Evolutionary conservation across 2,888 invertebrate species (phyloP).

Genomic region (Hypomecis punctinalis): DNA sequence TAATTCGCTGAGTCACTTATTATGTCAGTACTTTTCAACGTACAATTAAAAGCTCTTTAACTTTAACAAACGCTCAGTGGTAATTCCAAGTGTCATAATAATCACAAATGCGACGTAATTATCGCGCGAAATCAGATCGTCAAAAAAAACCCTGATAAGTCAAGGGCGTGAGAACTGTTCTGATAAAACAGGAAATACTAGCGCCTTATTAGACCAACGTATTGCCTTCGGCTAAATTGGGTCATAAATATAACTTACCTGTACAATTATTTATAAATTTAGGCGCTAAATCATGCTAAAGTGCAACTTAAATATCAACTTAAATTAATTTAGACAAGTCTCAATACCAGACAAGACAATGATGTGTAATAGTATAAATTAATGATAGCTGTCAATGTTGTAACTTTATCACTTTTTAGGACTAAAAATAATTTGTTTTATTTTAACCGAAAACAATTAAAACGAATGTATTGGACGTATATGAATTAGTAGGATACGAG

Average conservation of each 20-base stretch:
- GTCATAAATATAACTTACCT: constrained; percentile 12
- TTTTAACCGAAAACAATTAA: no score
- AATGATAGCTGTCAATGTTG: neutral
- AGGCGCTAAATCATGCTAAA: neutral
- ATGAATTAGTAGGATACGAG: no score
- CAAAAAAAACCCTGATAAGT: constrained; percentile 22
- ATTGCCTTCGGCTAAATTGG: constrained; percentile 20
- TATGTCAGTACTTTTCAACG: no score
- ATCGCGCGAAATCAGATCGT: constrained; percentile 6
- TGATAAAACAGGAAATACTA: constrained; percentile 30
- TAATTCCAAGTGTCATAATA: constrained; percentile 7
- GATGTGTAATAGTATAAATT: neutral
- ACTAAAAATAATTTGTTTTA: neutral
- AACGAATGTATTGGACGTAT: no score
- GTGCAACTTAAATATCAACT: constrained; percentile 2
- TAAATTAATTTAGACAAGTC: neutral
- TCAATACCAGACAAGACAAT: constrained; percentile 5
- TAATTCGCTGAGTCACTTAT: no score
- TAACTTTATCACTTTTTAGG: neutral
- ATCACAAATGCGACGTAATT: constrained; percentile 14
- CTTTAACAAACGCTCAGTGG: neutral
- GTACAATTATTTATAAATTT: neutral
- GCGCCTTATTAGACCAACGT: constrained; percentile 17
- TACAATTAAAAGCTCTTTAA: neutral
- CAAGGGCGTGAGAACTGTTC: constrained; percentile 32